Percentiles rank a stretch among this genome's conserved stretches.
Conservation (phyloP, 1,140 invertebrate species). For the Diploscapter pachys region DNA sequence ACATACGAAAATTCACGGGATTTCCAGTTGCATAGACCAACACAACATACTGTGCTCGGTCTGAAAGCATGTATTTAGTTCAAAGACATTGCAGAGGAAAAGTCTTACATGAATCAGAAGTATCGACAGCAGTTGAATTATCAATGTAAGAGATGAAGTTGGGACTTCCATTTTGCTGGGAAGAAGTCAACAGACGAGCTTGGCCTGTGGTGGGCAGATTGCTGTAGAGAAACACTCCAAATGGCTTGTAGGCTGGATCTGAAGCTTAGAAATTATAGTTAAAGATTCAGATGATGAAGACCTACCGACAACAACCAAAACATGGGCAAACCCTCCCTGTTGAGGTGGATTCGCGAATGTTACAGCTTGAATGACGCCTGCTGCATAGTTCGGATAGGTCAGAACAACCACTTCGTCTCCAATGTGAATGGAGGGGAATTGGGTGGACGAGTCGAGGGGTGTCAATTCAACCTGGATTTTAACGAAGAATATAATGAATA, state of each 20-base stretch:
- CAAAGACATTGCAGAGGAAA: neutral
- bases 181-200: neutral
- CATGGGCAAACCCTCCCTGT: neutral
- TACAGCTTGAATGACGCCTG: neutral
- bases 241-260: slow-evolving; percentile 8
- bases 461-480: neutral
- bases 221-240: slow-evolving; percentile 1
- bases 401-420: slow-evolving; percentile 18
- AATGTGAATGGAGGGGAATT: slow-evolving; percentile 14
- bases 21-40: slow-evolving; percentile 2
- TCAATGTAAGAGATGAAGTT: slow-evolving; percentile 4
- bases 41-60: slow-evolving; percentile 10
- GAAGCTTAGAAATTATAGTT: neutral
- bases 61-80: neutral
- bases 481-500: neutral
- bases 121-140: slow-evolving; percentile 4
- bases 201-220: neutral
- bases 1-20: too few relatives aligned
- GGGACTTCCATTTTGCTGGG: neutral
- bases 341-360: neutral
- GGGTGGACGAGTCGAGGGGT: neutral
- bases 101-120: neutral
- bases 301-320: slow-evolving; percentile 13
- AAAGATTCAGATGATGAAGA: neutral
- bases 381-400: slow-evolving; percentile 3